Evolutionary conservation across 2,113 vertebrate genomes (phyloP).

Genomic region (Myocastor coypus): DNA sequence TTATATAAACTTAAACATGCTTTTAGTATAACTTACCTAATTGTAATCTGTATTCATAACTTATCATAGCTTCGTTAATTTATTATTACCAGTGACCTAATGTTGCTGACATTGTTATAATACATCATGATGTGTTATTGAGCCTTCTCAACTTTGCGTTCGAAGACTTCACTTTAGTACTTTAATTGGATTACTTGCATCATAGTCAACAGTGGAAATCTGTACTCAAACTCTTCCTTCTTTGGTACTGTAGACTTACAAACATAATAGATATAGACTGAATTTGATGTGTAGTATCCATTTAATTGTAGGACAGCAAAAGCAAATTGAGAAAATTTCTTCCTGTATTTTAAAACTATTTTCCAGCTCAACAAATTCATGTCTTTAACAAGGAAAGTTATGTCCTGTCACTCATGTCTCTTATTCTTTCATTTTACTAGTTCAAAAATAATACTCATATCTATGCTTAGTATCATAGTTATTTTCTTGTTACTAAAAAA

Average conservation of each 20-base stretch:
- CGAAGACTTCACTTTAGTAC: not conserved
- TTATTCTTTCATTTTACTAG: not conserved
- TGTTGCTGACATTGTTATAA: not conserved
- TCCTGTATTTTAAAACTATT: constrained; percentile 20
- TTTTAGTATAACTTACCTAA: constrained; percentile 34
- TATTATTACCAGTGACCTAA: not conserved
- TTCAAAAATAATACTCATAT: not conserved
- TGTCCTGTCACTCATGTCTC: not conserved
- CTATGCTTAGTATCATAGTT: not conserved
- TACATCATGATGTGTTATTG: not conserved
- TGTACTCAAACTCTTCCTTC: not conserved
- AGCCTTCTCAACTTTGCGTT: not conserved
- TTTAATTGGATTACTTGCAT: not conserved
- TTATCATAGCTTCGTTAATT: not conserved
- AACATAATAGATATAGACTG: not conserved
- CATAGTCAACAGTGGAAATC: not conserved
- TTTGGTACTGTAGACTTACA: not conserved
- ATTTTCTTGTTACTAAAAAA: not conserved
- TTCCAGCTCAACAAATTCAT: not conserved
- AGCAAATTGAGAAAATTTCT: not conserved
- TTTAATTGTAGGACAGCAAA: not conserved
- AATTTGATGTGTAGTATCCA: not conserved
- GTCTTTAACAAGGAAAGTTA: not conserved
- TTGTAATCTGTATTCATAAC: not conserved
- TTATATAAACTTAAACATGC: not conserved